Base-by-base conservation (phyloP, 2,888 invertebrate genomes). In the Acanthopleura granulata region DNA sequence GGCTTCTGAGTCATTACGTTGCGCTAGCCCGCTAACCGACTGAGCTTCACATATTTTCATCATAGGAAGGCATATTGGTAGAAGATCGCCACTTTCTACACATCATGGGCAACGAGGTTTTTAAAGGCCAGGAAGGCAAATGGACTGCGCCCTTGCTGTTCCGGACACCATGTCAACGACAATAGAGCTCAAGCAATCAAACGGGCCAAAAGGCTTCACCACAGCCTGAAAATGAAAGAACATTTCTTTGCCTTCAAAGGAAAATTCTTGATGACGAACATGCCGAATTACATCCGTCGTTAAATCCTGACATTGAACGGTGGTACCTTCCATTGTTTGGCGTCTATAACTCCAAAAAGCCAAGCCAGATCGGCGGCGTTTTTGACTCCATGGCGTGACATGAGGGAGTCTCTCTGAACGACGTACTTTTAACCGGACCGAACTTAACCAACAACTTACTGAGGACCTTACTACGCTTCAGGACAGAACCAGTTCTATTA, bases 291-390 rank as follows among this genome's bases (percentile, higher is more conserved):
- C 80, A 78, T 1, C 80, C 80, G 15, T 57, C 73, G 15, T 14
- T 76, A 4, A 27, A 51, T 0, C 12, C 72, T 16, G 72, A 69
- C 30, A 72, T 78, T n/a, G 80, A 80, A 76, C 49, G 73, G 22
- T 81, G 80, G 81, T 82, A 78, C 71, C 57, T 82, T n/a, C 82
- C 15, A 77, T 78, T 61, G 82, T 78, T 15, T 79, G 80, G 0
- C 79, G 80, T 62, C 81, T 82, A 62, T 81, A 77, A n/a, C n/a
- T n/a, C n/a, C n/a, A n/a, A 77, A 49, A 76, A 77, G 27, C 72
- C 77, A 18, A 29, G 72, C 27, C n/a, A 78, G 49, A 57, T 77
- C 1, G 16, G 78, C 71, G 77, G 62, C 18, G 78, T 78, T 4
- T 79, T 79, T 40, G 78, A 78, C 66, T 73, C 72, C 1, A 79